These are phyloP conservation scores for Bothrops jararaca DNA, from an alignment of 2,113 vertebrate species.

Conservation along the genomic window DNA sequence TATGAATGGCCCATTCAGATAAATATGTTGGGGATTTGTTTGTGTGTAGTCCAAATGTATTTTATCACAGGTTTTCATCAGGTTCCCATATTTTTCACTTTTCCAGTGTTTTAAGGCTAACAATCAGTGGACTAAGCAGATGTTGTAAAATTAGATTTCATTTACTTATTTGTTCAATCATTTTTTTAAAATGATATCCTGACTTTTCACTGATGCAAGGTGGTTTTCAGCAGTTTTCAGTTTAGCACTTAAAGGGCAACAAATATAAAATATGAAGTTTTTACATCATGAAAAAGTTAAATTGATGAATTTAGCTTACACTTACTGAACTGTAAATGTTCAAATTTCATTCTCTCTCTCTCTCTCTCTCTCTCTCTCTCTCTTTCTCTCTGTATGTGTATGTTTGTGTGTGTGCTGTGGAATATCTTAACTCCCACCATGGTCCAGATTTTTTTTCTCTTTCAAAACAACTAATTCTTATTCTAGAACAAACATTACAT, in stretches of 20 bases:
- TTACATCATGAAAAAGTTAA: not conserved
- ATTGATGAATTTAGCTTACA: not conserved
- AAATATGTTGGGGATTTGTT: not conserved
- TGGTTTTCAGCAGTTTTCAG: not conserved
- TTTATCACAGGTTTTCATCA: not conserved
- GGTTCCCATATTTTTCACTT: not conserved
- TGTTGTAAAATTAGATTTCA: not conserved
- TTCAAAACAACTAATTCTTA: conserved; percentile 8
- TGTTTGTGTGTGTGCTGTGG: not conserved
- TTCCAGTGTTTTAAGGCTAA: not conserved
- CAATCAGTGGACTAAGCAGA: not conserved
- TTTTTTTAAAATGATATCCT: not conserved
- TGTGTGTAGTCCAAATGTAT: not conserved
- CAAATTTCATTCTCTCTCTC: not conserved
- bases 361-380: not conserved
- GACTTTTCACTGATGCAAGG: not conserved
- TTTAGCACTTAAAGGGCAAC: not conserved
- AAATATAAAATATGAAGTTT: not conserved
- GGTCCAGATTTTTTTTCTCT: not conserved
- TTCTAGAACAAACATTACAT: not conserved
- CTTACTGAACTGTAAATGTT: not conserved
- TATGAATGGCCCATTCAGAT: not conserved
- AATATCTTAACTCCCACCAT: not conserved
- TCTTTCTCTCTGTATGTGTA: not conserved
- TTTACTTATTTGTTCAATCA: not conserved